Evolutionary conservation across 2,888 invertebrate species (phyloP).

Genomic region (Pediacus dermestoides): DNA sequence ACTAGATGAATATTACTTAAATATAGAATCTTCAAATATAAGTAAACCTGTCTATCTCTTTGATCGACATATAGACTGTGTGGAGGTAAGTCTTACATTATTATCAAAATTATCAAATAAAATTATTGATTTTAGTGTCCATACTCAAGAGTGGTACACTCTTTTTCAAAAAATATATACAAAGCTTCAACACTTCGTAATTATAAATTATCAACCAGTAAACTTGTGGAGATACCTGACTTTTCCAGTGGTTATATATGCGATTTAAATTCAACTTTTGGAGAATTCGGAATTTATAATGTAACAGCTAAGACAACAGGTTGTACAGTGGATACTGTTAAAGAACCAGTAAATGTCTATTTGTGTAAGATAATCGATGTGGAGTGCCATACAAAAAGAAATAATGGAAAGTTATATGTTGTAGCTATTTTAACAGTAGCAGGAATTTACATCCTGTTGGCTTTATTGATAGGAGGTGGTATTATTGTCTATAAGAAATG

Average conservation of each 20-base stretch:
- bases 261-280: constrained; percentile 28
- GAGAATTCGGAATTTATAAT: constrained; percentile 36
- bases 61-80: constrained; percentile 33
- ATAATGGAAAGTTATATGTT: constrained; percentile 23
- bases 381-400: constrained; percentile 2
- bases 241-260: constrained; percentile 20
- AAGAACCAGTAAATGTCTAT: constrained; percentile 34
- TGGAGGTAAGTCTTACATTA: constrained; percentile 32
- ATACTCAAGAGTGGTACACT: too few species aligned
- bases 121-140: too few species aligned
- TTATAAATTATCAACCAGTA: too few species aligned
- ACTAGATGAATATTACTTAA: constrained; percentile 29
- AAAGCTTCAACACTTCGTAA: too few species aligned
- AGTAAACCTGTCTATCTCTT: too few species aligned
- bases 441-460: constrained; percentile 39
- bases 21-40: constrained; percentile 24
- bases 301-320: constrained; percentile 21
- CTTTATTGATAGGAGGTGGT: constrained; percentile 32
- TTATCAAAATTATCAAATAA: too few species aligned
- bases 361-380: constrained; percentile 27
- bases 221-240: too few species aligned
- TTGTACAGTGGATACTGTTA: constrained; percentile 26
- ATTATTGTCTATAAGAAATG: constrained; percentile 24
- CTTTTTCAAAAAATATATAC: too few species aligned
- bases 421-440: constrained; percentile 49